Evolutionary conservation across 1,140 invertebrate genomes (phyloP).

Genomic region (Brachionus paranguensis): DNA sequence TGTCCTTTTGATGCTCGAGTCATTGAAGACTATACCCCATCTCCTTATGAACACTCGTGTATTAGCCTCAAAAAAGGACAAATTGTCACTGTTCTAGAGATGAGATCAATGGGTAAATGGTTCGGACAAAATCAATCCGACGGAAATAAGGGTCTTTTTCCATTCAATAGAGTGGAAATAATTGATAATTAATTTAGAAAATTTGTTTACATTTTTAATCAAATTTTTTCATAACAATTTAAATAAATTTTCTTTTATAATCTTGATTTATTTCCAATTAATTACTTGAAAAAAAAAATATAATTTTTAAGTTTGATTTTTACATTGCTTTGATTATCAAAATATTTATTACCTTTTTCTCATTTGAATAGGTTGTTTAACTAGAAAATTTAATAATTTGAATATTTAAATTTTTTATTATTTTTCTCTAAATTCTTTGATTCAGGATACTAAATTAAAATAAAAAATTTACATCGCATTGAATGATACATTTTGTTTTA

Average conservation of each 20-base stretch:
- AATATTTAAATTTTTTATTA: background rate
- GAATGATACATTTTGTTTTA: too few species aligned
- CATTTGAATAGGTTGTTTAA: too few species aligned
- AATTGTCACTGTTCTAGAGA: constrained; percentile 19
- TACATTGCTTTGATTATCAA: too few species aligned
- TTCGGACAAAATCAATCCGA: background rate
- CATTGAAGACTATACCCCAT: constrained; percentile 35
- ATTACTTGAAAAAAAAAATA: too few species aligned
- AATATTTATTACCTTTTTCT: too few species aligned
- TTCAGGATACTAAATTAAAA: background rate
- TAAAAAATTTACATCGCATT: too few species aligned
- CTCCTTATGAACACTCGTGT: constrained; percentile 29
- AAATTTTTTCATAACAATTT: background rate
- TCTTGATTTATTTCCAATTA: too few species aligned
- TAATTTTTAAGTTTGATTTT: too few species aligned
- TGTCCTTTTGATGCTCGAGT: constrained; percentile 20
- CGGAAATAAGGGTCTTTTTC: constrained; percentile 31
- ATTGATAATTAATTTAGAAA: background rate
- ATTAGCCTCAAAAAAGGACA: constrained; percentile 22
- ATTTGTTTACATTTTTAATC: background rate
- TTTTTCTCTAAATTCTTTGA: background rate
- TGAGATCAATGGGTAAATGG: constrained; percentile 39
- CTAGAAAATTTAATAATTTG: too few species aligned
- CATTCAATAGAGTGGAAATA: constrained; percentile 35
- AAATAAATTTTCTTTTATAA: background rate